Evolutionary conservation across 1,140 invertebrate species (phyloP), one percentile per base, ranked within the genome.

Genomic region (Drepana arcuata): DNA sequence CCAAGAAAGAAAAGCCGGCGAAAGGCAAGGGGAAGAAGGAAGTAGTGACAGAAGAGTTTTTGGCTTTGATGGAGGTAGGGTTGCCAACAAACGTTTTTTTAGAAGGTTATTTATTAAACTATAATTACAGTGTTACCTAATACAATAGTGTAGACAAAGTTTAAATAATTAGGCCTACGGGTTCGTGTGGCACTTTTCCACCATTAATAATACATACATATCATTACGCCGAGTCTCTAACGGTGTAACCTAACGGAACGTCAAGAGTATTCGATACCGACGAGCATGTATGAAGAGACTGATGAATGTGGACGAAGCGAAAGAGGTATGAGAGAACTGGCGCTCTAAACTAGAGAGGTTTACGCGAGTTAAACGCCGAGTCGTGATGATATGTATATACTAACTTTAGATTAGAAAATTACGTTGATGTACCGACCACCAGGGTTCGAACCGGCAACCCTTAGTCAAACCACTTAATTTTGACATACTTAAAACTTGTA

Each of bases 1-100:
- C 55, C 0, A 75, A 70, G 16, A 69, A 66, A 14, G 62, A 68
- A 10, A 30, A 25, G 7, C 64, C 61, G 14, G 14, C 24, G 3
- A 12, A 30, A 0, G 32, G 13, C 0, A 69, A 73, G 25, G 61
- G 55, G 7, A 75, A 67, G 42, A 75, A 70, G 24, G 73, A 72
- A 7, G 34, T 48, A 0, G 57, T 62, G 1, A 69, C 61, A 7
- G 60, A 64, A 14, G 71, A 80, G n/a, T 78, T 69, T 41, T 46
- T 77, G 23, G 61, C 61, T 24, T 47, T 75, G 30, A 30, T 73
- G 18, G 62, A 71, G 51, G 71, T 71, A 12, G 27, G 29, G 2
- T 16, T 9, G 0, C 9, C 16, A 9, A 10, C 7, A 32, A 32
- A 1, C 27, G 14, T 15, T 34, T 30, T 14, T 24, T 26, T 12